Evolutionary conservation across 2,797 vertebrate species (phyloP).

Genomic region (Chromobotia macracanthus): DNA sequence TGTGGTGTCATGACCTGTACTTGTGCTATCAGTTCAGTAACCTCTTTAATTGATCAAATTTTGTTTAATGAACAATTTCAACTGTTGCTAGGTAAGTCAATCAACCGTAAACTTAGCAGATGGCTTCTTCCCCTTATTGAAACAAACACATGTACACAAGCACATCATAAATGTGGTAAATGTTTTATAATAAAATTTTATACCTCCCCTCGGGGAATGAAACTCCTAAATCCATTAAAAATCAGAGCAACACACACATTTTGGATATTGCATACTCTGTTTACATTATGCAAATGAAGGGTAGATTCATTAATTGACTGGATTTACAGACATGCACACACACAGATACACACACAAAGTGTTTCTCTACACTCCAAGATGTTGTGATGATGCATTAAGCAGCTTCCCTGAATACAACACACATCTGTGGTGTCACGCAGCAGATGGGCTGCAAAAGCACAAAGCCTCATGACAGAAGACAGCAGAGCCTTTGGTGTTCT

Average conservation of each 20-base stretch:
- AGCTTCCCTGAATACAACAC: background rate
- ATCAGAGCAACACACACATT: slow-evolving; percentile 21
- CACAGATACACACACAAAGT: background rate
- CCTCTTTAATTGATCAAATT: slow-evolving; percentile 26
- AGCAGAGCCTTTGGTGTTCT: background rate
- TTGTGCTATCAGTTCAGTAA: background rate
- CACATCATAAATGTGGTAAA: slow-evolving; percentile 38
- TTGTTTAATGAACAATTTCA: slow-evolving; percentile 12
- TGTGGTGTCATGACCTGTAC: slow-evolving; percentile 8
- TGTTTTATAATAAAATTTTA: slow-evolving; percentile 41
- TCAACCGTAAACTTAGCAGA: slow-evolving; percentile 38
- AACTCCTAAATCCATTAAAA: slow-evolving; percentile 17
- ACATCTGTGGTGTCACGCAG: slow-evolving; percentile 34
- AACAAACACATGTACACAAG: slow-evolving; percentile 2
- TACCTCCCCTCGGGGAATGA: background rate
- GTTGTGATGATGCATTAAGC: background rate
- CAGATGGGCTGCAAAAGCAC: slow-evolving; percentile 39
- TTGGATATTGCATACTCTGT: slow-evolving; percentile 11
- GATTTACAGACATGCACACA: background rate
- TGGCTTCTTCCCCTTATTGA: slow-evolving; percentile 8
- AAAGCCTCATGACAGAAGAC: slow-evolving; percentile 28
- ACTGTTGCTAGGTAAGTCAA: slow-evolving; percentile 51
- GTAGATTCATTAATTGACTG: background rate
- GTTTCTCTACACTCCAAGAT: background rate
- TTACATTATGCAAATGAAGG: slow-evolving; percentile 26